Conservation (phyloP, 1,140 invertebrate genomes). For the Hycleus cichorii region DNA sequence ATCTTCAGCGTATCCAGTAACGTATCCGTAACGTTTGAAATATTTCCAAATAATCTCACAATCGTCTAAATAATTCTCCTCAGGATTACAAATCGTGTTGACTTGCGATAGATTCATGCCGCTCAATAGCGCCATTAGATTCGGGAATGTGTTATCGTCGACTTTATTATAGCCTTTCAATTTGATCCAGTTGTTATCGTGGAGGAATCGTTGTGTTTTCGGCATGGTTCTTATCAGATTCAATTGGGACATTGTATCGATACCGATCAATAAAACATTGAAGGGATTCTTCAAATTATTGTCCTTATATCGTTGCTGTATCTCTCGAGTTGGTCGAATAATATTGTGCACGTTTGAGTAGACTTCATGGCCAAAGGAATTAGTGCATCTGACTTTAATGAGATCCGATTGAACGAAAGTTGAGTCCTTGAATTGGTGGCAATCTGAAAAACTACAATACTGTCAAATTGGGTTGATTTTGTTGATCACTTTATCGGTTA, state of each 20-base stretch:
- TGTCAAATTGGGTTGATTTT: too few species aligned
- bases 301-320: background rate
- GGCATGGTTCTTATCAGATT: constrained; percentile 73
- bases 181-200: constrained; percentile 43
- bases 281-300: constrained; percentile 23
- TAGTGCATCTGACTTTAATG: constrained; percentile 39
- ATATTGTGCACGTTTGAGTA: constrained; percentile 47
- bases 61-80: constrained; percentile 42
- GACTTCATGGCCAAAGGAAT: constrained; percentile 25
- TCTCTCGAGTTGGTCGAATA: constrained; percentile 30
- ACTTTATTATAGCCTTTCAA: constrained; percentile 59
- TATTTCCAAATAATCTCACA: constrained; percentile 59
- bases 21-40: constrained; percentile 50
- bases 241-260: constrained; percentile 73
- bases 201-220: constrained; percentile 57
- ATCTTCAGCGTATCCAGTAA: constrained; percentile 60
- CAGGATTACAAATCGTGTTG: constrained; percentile 45
- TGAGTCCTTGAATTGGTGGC: constrained; percentile 39
- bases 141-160: constrained; percentile 76
- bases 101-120: constrained; percentile 50
- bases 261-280: constrained; percentile 67
- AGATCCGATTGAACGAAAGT: constrained; percentile 39
- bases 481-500: too few species aligned
- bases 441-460: constrained; percentile 40
- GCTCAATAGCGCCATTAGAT: constrained; percentile 68